Percentiles rank a stretch among this genome's conserved stretches.
phyloP scores from a whole-genome alignment of 2,888 invertebrate genomes.

The Campopleginae sp. region DNA sequence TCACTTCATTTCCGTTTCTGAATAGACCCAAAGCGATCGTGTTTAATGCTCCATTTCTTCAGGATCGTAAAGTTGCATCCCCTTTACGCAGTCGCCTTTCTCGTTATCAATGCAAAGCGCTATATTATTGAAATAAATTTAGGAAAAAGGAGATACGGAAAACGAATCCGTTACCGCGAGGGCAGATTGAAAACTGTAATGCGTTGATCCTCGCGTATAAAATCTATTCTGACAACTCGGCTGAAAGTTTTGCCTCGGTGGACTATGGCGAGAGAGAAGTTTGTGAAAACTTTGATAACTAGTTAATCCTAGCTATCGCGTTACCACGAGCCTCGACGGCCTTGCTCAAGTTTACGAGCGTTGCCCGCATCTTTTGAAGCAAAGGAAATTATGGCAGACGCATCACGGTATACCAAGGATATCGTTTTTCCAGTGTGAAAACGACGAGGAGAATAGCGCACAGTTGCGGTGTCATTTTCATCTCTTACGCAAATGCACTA shows the following conservation, averaged over 20 bases:
- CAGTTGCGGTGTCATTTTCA: no score
- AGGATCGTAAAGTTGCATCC: neutral
- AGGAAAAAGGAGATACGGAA: slow-evolving; percentile 15
- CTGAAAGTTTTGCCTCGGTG: slow-evolving; percentile 46
- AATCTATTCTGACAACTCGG: slow-evolving; percentile 66
- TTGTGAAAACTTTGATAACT: slow-evolving; percentile 64
- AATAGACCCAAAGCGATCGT: slow-evolving; percentile 26
- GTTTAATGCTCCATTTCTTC: slow-evolving; percentile 45
- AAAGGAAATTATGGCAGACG: slow-evolving; percentile 20
- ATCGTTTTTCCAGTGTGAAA: slow-evolving; percentile 36
- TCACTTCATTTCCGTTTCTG: neutral
- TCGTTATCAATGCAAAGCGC: neutral
- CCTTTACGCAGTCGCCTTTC: neutral
- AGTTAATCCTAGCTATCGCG: slow-evolving; percentile 63
- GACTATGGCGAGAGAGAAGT: slow-evolving; percentile 38
- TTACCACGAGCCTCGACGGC: slow-evolving; percentile 36
- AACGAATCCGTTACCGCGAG: slow-evolving; percentile 31
- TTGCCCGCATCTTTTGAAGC: slow-evolving; percentile 13
- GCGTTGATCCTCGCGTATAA: slow-evolving; percentile 56
- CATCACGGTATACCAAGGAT: slow-evolving; percentile 40
- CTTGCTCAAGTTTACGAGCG: slow-evolving; percentile 47
- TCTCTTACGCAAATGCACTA: no score
- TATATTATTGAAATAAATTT: slow-evolving; percentile 40
- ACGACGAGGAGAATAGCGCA: slow-evolving; percentile 11
- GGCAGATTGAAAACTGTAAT: slow-evolving; percentile 66